Conservation (phyloP, 1,140 invertebrate species). For the Chymomyza costata region DNA sequence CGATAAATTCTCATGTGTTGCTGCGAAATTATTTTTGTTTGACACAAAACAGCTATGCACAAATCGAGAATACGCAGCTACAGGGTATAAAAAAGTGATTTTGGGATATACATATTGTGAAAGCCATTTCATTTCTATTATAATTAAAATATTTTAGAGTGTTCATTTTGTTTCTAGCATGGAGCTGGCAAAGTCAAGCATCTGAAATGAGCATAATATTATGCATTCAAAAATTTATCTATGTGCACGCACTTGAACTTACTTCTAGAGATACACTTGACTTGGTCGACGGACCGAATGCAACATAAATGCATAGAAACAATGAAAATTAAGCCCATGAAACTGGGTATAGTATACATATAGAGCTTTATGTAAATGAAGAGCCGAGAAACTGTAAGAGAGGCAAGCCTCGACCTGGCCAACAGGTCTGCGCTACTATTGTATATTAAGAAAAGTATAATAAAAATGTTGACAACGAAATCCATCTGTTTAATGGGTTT, state of each 20-base stretch:
- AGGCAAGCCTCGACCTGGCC: conserved; percentile 1
- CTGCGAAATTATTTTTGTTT: too few species aligned
- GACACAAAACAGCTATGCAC: too few species aligned
- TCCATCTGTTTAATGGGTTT: conserved; percentile 68
- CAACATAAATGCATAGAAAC: conserved; percentile 69
- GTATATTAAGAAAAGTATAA: conserved; percentile 33
- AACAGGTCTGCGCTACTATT: conserved; percentile 19
- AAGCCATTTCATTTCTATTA: too few species aligned
- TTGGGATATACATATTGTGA: too few species aligned
- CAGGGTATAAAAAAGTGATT: too few species aligned
- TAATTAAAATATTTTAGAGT: too few species aligned
- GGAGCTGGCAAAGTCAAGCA: too few species aligned
- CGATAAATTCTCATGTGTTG: too few species aligned
- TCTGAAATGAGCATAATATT: conserved; percentile 43
- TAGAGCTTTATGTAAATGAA: conserved; percentile 48
- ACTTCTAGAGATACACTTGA: conserved; percentile 37
- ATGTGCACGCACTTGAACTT: conserved; percentile 66
- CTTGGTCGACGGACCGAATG: conserved; percentile 36
- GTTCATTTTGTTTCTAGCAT: too few species aligned
- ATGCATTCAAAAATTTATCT: conserved; percentile 43
- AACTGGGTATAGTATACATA: too few species aligned
- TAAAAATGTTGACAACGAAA: conserved; percentile 60
- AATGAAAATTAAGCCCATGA: conserved; percentile 64
- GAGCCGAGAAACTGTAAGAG: conserved; percentile 33
- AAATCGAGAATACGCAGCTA: too few species aligned